phyloP scores from a whole-genome alignment of 2,888 invertebrate species.

The Atrina japonica region DNA sequence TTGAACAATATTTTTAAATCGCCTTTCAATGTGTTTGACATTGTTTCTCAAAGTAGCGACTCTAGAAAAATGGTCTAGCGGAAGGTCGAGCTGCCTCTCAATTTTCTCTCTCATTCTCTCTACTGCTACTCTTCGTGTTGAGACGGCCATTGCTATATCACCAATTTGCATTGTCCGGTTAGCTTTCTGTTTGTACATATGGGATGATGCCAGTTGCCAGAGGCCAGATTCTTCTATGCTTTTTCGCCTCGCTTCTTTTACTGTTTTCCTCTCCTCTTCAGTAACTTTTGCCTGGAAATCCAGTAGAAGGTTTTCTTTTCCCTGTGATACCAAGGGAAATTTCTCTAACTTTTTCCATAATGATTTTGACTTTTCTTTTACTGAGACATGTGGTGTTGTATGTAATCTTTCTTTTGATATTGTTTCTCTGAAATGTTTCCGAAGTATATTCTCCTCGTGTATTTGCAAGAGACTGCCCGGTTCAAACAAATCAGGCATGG shows the following conservation, averaged over 20 bases:
- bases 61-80: slow-evolving; percentile 46
- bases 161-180: slow-evolving; percentile 17
- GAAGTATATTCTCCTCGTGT: slow-evolving; percentile 31
- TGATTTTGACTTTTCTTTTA: background rate
- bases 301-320: background rate
- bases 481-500: slow-evolving; percentile 40
- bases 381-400: slow-evolving; percentile 8
- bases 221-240: slow-evolving; percentile 30
- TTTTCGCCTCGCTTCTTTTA: slow-evolving; percentile 14
- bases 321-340: background rate
- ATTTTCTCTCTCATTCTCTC: slow-evolving; percentile 53
- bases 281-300: background rate
- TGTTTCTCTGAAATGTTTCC: slow-evolving; percentile 25
- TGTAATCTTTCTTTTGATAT: slow-evolving; percentile 16
- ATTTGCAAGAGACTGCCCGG: slow-evolving; percentile 18
- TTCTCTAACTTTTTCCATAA: slow-evolving; percentile 7
- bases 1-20: slow-evolving; percentile 26
- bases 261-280: slow-evolving; percentile 24
- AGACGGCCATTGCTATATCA: slow-evolving; percentile 38
- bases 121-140: slow-evolving; percentile 43
- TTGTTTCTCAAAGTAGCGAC: slow-evolving; percentile 45
- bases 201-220: slow-evolving; percentile 39
- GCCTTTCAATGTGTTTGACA: slow-evolving; percentile 38
- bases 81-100: slow-evolving; percentile 49
- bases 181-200: slow-evolving; percentile 30